Percentiles rank a stretch among this genome's conserved stretches.
phyloP scores from a whole-genome alignment of 2,113 vertebrate genomes.

The Haemorhous mexicanus region DNA sequence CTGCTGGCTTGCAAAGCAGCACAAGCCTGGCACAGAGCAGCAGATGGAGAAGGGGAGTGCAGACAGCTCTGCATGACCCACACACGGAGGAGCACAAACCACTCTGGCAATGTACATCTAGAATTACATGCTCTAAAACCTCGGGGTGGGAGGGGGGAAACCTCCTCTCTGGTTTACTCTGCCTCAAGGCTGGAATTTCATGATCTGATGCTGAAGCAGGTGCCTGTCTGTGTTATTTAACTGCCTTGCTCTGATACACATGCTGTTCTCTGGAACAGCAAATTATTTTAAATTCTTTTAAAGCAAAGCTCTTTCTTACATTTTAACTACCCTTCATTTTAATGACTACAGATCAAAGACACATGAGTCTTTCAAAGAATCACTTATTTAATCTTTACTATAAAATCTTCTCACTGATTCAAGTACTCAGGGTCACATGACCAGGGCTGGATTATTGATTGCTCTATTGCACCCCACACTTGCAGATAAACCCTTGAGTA shows the following conservation, averaged over 20 bases:
- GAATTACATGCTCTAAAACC: background rate
- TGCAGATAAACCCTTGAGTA: background rate
- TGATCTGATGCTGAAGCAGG: background rate
- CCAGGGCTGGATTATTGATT: background rate
- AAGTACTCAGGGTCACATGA: background rate
- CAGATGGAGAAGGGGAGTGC: background rate
- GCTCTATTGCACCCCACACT: background rate
- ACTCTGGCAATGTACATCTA: rapidly evolving
- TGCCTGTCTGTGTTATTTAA: background rate
- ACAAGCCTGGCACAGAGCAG: background rate
- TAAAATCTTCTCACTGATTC: background rate
- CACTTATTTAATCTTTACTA: background rate
- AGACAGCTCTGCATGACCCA: rapidly evolving
- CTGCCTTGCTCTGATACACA: background rate
- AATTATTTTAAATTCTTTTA: background rate
- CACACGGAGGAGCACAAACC: background rate
- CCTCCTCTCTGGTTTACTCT: background rate
- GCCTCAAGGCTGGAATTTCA: background rate
- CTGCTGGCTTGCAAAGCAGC: background rate
- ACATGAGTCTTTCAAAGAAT: background rate
- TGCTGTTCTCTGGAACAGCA: background rate
- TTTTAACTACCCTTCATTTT: background rate
- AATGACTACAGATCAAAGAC: background rate
- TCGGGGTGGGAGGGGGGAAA: background rate
- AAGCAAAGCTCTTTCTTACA: background rate